Conservation (phyloP, 2,113 vertebrate species). For the Ariopsis seemanni region DNA sequence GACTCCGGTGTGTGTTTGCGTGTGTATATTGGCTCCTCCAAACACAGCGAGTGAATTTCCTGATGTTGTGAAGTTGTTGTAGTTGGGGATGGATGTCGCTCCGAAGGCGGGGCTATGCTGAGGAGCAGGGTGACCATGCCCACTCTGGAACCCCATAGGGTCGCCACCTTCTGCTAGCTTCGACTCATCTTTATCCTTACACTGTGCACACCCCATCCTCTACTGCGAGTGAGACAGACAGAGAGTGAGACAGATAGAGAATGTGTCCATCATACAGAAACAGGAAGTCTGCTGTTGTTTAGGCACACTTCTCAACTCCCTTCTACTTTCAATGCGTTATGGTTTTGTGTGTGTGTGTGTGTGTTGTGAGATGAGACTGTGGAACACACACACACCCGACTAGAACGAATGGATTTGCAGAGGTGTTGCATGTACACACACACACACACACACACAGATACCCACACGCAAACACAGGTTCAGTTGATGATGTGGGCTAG, state of each 20-base stretch:
- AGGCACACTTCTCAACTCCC: background rate
- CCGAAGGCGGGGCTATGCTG: slow-evolving; percentile 94
- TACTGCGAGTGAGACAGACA: background rate
- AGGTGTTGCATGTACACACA: background rate
- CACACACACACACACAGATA: background rate
- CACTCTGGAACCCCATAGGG: slow-evolving; percentile 88
- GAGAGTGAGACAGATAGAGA: background rate
- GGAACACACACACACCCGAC: background rate
- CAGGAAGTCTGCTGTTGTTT: background rate
- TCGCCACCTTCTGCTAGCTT: slow-evolving; percentile 93
- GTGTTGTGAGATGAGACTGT: background rate
- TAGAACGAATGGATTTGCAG: background rate
- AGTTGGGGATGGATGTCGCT: slow-evolving; percentile 93
- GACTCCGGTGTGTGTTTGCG: slow-evolving; percentile 14
- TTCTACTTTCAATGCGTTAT: background rate
- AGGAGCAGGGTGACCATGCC: slow-evolving; percentile 88
- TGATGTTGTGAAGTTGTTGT: slow-evolving; percentile 91
- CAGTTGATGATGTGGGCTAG: background rate
- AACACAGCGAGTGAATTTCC: slow-evolving; percentile 65
- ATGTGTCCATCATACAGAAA: background rate
- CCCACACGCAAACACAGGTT: background rate
- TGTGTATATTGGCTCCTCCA: slow-evolving; percentile 72
- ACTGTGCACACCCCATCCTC: slow-evolving; percentile 76
- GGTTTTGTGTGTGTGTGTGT: background rate
- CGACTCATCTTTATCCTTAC: slow-evolving; percentile 94